phyloP scores from a whole-genome alignment of 1,140 invertebrate genomes.

The Sycophaga agraensis region DNA sequence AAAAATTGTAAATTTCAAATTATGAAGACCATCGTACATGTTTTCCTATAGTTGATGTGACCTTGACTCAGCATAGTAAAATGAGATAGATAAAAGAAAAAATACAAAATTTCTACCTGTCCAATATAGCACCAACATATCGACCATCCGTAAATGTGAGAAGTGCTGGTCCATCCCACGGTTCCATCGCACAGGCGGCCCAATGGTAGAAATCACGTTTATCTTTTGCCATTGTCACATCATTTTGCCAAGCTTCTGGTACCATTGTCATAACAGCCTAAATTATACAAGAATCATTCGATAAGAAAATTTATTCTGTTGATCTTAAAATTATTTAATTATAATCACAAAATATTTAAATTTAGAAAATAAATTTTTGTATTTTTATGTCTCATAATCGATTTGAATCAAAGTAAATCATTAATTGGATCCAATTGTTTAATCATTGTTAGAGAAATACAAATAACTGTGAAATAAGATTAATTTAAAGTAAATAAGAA shows the following conservation, averaged over 20 bases:
- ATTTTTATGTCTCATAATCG: neutral
- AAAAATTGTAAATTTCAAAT: neutral
- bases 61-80: constrained; percentile 37
- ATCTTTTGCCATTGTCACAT: constrained; percentile 85
- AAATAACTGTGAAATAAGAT: neutral
- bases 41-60: constrained; percentile 11
- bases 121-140: constrained; percentile 88
- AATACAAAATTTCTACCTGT: constrained; percentile 60
- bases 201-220: constrained; percentile 97
- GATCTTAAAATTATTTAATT: neutral
- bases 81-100: constrained; percentile 31
- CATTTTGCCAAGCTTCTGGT: constrained; percentile 99
- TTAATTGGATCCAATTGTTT: constrained; percentile 46
- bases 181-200: constrained; percentile 97
- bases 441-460: constrained; percentile 36
- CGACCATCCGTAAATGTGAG: constrained; percentile 98
- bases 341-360: too few species aligned
- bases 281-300: constrained; percentile 27
- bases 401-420: constrained; percentile 29
- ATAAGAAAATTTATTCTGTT: neutral
- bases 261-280: constrained; percentile 99
- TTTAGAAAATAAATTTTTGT: neutral
- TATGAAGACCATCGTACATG: constrained; percentile 1
- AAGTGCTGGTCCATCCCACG: constrained; percentile 97
- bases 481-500: neutral